Conservation (phyloP, 1,140 invertebrate genomes). For the Sarcophaga bullata region DNA sequence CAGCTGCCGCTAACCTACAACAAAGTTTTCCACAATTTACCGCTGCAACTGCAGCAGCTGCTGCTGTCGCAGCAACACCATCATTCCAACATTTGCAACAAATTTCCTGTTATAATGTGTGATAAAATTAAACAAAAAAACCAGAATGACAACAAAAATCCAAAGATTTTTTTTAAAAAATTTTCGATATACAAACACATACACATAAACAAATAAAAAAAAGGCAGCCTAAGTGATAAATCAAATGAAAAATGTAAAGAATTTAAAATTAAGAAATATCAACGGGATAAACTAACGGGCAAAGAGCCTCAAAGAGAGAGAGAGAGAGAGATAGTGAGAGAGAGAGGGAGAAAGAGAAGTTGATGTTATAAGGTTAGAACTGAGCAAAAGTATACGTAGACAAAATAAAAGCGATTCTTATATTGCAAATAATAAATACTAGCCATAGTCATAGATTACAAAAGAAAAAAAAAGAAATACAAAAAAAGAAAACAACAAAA, state of each 20-base stretch:
- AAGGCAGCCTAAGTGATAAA: conserved; percentile 37
- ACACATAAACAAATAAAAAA: not conserved
- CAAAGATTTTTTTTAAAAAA: conserved; percentile 1
- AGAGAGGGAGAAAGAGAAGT: not conserved
- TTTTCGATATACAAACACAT: not conserved
- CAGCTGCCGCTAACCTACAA: conserved; percentile 54
- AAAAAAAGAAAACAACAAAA: too few relatives aligned
- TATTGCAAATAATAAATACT: too few relatives aligned
- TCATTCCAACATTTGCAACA: conserved; percentile 68
- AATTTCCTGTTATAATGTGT: conserved; percentile 70
- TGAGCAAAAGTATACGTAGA: not conserved
- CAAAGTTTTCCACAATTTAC: conserved; percentile 67
- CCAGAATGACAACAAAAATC: conserved; percentile 6
- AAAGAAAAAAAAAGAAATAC: too few relatives aligned
- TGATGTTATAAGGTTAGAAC: not conserved
- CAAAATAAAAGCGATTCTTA: too few relatives aligned
- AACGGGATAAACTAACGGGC: not conserved
- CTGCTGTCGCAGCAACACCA: conserved; percentile 53
- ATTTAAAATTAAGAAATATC: not conserved
- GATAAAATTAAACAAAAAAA: conserved; percentile 54
- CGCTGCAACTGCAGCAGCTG: conserved; percentile 51
- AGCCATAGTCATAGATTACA: too few relatives aligned
- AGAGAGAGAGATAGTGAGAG: not conserved
- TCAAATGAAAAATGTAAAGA: not conserved
- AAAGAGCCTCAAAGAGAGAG: not conserved